Evolutionary conservation across 2,797 vertebrate species (phyloP), one percentile per base, ranked within the genome.

Genomic region (Syngnathus rostellatus): DNA sequence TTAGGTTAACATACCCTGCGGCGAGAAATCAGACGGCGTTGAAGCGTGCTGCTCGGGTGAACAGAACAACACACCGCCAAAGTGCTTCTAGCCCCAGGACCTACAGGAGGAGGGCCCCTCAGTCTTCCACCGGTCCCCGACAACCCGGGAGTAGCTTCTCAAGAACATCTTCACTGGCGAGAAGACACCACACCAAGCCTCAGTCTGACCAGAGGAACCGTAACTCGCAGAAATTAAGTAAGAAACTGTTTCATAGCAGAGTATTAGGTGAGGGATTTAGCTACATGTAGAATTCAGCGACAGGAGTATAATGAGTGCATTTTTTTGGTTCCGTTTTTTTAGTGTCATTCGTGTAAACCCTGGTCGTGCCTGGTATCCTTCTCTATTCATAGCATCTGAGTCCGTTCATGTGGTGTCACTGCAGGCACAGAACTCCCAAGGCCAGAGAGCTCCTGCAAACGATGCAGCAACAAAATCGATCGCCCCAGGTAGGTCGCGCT

Each of bases 371-470:
- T 89, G 89, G 88, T 92, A 88, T 91, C 86, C 89, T 77, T 88
- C 83, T 93, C 88, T 91, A 70, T 88, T 81, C 83, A 65, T 90
- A 99, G 96, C 95, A 69, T 98, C 97, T 79, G 95, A 98, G 89
- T 98, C 96, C 64, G 93, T 98, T 90, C 94, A 97, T 81, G 92
- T 98, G 90, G 94, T 98, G 87, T 98, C 97, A 9, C 87, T 97
- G 83, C 93, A 94, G 86, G 94, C 94, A 87, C 88, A 94, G 86
- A 95, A 86, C 83, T 75, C 90, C 66, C 90, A 79, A 65, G 92
- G 91, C 53, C 91, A 79, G 79, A 96, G 87, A 41, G 82, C 91
- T 86, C 86, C 92, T 1, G 82, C 88, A 77, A 94, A 89, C 84
- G 91, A 90, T 82, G 87, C 89, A 63, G 63, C 92, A 72, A 90